phyloP scores from a whole-genome alignment of 2,113 vertebrate species.

The Marcusenius ussheri region DNA sequence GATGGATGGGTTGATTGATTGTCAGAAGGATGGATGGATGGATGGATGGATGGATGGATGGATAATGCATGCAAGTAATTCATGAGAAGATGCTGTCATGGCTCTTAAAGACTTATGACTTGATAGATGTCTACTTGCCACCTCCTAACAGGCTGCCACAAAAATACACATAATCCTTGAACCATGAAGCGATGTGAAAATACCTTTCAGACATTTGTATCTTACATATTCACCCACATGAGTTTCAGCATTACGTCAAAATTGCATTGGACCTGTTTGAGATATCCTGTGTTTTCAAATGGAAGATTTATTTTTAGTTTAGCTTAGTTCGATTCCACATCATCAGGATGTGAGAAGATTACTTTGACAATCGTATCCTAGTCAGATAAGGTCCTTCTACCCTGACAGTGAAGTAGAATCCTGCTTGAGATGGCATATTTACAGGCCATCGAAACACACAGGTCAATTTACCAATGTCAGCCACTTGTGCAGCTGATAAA shows the following conservation, averaged over 20 bases:
- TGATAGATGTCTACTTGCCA: not conserved
- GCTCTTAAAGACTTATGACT: not conserved
- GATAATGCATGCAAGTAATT: not conserved
- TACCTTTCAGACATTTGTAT: not conserved
- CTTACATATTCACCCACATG: not conserved
- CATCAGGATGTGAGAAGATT: not conserved
- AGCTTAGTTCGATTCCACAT: not conserved
- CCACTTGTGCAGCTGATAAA: not conserved
- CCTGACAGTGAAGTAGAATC: not conserved
- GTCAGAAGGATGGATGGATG: not conserved
- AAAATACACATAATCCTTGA: not conserved
- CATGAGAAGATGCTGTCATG: not conserved
- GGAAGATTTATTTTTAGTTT: not conserved
- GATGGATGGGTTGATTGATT: not conserved
- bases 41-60: not conserved
- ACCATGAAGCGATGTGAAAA: not conserved
- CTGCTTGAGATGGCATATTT: not conserved
- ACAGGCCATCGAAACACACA: not conserved
- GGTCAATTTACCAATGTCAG: not conserved
- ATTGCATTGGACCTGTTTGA: not conserved
- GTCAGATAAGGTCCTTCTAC: not conserved
- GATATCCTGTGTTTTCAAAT: not conserved
- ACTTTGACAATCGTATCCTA: not conserved
- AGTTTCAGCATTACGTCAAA: not conserved
- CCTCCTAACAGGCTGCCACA: not conserved